Evolutionary conservation across 2,888 invertebrate genomes (phyloP).

Genomic region (Lochmaea crataegi): DNA sequence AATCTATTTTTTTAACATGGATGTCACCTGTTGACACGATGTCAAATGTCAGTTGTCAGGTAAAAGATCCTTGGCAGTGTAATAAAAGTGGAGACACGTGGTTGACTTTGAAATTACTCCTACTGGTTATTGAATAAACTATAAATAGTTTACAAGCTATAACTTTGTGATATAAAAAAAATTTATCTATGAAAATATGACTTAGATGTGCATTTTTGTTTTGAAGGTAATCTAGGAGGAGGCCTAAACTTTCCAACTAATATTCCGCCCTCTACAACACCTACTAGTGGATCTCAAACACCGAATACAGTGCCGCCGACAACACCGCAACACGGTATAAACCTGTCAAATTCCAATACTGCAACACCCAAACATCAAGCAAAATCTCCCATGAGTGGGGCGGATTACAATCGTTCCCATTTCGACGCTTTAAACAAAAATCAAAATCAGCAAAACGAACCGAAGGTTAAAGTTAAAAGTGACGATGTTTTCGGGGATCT

Average conservation of each 20-base stretch:
- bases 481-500: slow-evolving; percentile 91
- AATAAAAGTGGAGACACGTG: no score
- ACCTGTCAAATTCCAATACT: slow-evolving; percentile 22
- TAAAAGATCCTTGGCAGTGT: no score
- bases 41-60: no score
- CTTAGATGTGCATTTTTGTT: not conserved
- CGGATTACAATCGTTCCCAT: slow-evolving; percentile 76
- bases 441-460: slow-evolving; percentile 44
- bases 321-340: slow-evolving; percentile 62
- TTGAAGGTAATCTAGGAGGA: slow-evolving; percentile 38
- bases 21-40: no score
- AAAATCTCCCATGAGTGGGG: slow-evolving; percentile 62
- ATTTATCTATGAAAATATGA: no score
- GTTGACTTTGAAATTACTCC: no score
- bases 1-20: no score
- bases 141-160: no score
- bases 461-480: slow-evolving; percentile 62
- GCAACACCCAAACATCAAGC: slow-evolving; percentile 58
- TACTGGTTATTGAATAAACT: no score
- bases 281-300: slow-evolving; percentile 51
- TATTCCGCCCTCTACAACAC: slow-evolving; percentile 43
- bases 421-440: slow-evolving; percentile 70
- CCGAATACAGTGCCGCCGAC: slow-evolving; percentile 54
- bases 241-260: slow-evolving; percentile 39
- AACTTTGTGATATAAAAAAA: no score